Evolutionary conservation across 2,797 vertebrate species (phyloP), one percentile per base, ranked within the genome.

Genomic region (Notolepis coatsorum): DNA sequence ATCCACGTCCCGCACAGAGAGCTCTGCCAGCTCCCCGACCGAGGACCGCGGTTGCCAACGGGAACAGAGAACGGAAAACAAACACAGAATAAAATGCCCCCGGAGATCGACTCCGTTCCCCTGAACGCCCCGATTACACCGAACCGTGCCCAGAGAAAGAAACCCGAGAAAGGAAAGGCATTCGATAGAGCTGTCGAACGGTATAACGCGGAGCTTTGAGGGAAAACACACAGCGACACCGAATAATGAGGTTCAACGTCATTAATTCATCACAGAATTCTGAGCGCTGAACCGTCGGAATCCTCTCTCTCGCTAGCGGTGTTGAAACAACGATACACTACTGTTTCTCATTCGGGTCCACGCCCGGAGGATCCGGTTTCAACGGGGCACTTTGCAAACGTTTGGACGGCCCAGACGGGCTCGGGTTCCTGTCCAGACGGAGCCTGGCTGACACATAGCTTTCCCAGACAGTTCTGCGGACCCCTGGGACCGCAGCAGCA

Each of bases 391-490:
- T n/a, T 55, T 56, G 46, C 71, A 66, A 56, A n/a, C n/a, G n/a
- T n/a, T 46, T 7, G 59, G 68, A 80, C 23, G 60, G 38, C 71
- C 43, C 65, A 83, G 84, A 78, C 61, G 10, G 55, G 61, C 57
- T 68, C 2, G 20, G 68, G 62, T 80, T 80, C 67, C 75, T 71
- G 68, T 83, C 73, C 85, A 85, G 85, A 85, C 77, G 10, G 27
- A 45, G 66, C 39, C 47, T 39, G 66, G 37, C 47, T 39, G 62
- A 74, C 79, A 80, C 77, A 73, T 70, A 74, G 56, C 71, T 77
- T 71, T 1, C 39, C 48, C 75, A 83, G 73, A 80, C 74, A 46
- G 53, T 64, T 61, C 60, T 8, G 39, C 5, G 46, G 56, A 75
- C 64, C 75, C 73, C 52, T 35, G 51, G 77, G 86, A 79, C 66